A percentile compares a stretch with the other conserved stretches of the same genome.
These are phyloP conservation scores for Metacarcinus magister DNA, from an alignment of 2,888 invertebrate genomes.

Conservation along the genomic window DNA sequence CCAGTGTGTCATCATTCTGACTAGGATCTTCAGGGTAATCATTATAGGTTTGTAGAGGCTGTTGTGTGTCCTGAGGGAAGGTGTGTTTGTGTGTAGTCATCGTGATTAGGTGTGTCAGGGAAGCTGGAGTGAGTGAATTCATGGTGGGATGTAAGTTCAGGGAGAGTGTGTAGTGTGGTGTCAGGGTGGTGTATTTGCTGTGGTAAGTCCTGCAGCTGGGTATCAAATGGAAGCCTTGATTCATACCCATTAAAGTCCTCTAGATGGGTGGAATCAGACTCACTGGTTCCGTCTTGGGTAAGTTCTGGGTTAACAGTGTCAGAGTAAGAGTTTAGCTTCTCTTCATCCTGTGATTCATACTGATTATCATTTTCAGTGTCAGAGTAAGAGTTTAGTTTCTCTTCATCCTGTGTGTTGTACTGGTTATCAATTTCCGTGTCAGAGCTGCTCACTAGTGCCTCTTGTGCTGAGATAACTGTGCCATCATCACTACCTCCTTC, in stretches of 20 bases:
- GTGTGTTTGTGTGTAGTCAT: background rate
- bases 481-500: background rate
- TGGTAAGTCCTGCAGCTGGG: background rate
- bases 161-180: background rate
- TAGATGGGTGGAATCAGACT: background rate
- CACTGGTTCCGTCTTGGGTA: background rate
- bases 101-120: background rate
- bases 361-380: background rate
- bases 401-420: background rate
- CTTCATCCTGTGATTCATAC: background rate
- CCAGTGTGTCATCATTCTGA: constrained; percentile 17
- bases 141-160: background rate
- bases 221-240: background rate
- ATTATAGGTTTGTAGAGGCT: background rate
- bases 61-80: background rate
- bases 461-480: background rate
- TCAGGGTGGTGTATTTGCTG: background rate
- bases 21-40: background rate
- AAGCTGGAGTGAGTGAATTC: background rate
- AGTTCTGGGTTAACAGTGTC: background rate
- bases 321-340: background rate
- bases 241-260: background rate
- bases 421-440: background rate
- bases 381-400: background rate
- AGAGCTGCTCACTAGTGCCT: background rate